Base-by-base conservation (phyloP, 2,113 vertebrate species). In the Pterocles burchelli region DNA sequence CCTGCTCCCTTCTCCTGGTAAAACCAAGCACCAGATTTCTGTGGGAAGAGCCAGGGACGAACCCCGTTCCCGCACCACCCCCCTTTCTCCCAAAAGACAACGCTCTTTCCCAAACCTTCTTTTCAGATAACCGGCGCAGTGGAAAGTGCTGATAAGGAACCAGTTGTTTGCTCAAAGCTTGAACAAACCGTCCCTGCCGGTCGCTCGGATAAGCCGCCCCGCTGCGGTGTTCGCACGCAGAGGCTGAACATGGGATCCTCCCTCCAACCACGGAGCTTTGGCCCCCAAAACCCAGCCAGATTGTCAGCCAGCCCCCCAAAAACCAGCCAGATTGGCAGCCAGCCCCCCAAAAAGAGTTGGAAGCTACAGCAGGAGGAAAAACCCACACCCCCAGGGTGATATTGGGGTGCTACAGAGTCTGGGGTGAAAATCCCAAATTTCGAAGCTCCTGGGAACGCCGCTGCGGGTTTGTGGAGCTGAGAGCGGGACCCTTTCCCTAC, bases 111-210 rank as follows among this genome's bases (percentile, higher is more conserved):
- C 84, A 86, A 90, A 92, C 90, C 88, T 91, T 92, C 95, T 68
- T 93, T 74, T 36, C 91, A 93, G 88, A 94, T 76, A 85, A 85
- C 86, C 25, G 7, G 89, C 16, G 1, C 51, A 55, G 94, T 83
- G 88, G 93, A 93, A 94, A 97, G 82, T 89, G 78, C 95, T 91
- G 95, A 96, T 96, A 96, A 96, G 91, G 90, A 93, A 85, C 91
- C 93, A 85, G 88, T 93, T 96, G 94, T 96, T 96, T 97, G 95
- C 94, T 96, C 94, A 88, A 45, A 91, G 91, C 75, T 51, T 88
- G 95, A 85, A 83, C 91, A 95, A 95, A 94, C 85, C 17, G 13
- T 89, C 87, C 95, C 81, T 0, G 16, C n/a, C 1, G 1, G 82
- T 61, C 33, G 55, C 92, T 61, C 0, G 58, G 94, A 94, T 92